Conservation (phyloP, 2,888 invertebrate species). For the Carabus problematicus region DNA sequence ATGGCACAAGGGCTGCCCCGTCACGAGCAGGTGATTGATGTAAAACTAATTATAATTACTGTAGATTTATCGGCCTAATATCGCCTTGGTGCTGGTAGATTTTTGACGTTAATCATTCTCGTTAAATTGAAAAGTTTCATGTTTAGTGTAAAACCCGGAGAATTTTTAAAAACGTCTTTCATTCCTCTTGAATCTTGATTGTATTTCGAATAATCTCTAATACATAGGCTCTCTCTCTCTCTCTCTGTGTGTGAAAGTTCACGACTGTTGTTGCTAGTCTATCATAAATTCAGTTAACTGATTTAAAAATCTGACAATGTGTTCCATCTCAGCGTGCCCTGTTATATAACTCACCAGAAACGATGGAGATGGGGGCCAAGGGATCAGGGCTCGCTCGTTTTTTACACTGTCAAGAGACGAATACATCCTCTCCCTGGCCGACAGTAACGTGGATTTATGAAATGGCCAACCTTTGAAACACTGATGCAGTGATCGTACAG, state of each 20-base stretch:
- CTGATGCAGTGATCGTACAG: too few relatives aligned
- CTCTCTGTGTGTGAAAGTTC: neutral
- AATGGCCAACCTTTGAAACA: too few relatives aligned
- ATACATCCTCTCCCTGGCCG: too few relatives aligned
- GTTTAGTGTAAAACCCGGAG: too few relatives aligned
- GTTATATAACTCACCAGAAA: conserved; percentile 18
- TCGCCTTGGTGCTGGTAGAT: neutral
- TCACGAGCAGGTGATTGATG: neutral
- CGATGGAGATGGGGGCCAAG: conserved; percentile 19
- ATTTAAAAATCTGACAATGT: conserved; percentile 33
- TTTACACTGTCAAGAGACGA: conserved; percentile 1
- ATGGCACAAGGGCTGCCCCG: neutral
- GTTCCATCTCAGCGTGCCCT: conserved; percentile 9
- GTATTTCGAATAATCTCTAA: too few relatives aligned
- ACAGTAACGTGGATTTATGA: too few relatives aligned
- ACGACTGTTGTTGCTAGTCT: neutral
- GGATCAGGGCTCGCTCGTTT: conserved; percentile 17
- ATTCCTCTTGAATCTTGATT: too few relatives aligned
- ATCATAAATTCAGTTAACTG: conserved; percentile 26
- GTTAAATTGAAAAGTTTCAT: too few relatives aligned
- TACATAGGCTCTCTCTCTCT: too few relatives aligned
- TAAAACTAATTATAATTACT: conserved; percentile 2
- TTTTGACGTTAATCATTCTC: neutral
- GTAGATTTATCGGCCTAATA: neutral
- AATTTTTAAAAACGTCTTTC: too few relatives aligned